phyloP scores from a whole-genome alignment of 2,888 invertebrate species.

The Mesoligia furuncula region DNA sequence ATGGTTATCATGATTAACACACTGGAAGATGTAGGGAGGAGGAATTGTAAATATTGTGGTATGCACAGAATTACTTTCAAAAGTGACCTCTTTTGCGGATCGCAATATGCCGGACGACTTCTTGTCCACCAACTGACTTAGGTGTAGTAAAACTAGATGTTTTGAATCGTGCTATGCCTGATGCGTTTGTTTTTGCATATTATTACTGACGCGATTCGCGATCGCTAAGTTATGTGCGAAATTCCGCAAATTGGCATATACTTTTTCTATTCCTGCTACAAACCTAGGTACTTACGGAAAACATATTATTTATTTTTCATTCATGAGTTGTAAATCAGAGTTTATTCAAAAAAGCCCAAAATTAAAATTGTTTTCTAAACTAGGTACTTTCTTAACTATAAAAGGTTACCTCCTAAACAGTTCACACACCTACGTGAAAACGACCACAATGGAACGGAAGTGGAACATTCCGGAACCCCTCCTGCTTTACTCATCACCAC shows the following conservation, averaged over 20 bases:
- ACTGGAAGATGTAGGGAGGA: neutral
- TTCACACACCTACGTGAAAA: neutral
- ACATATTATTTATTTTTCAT: no score
- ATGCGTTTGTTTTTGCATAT: neutral
- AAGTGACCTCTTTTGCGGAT: constrained; percentile 80
- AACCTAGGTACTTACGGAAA: no score
- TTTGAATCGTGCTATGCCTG: neutral
- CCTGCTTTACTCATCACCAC: neutral
- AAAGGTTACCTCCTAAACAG: neutral
- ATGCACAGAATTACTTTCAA: constrained; percentile 76
- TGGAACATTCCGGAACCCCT: neutral
- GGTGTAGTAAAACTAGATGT: constrained; percentile 2
- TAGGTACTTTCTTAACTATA: neutral
- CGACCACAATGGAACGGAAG: neutral
- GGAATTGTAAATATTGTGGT: constrained; percentile 51
- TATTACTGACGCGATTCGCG: neutral
- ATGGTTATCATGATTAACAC: neutral
- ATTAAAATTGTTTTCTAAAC: neutral
- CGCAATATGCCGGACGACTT: constrained; percentile 35
- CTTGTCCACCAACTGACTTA: constrained; percentile 28
- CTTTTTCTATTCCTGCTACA: neutral
- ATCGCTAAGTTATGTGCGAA: constrained; percentile 9
- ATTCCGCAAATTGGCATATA: neutral
- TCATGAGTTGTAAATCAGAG: neutral
- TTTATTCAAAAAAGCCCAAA: neutral